These are phyloP conservation scores for Shargacucullia verbasci DNA, from an alignment of 2,888 invertebrate species.

Conservation along the genomic window DNA sequence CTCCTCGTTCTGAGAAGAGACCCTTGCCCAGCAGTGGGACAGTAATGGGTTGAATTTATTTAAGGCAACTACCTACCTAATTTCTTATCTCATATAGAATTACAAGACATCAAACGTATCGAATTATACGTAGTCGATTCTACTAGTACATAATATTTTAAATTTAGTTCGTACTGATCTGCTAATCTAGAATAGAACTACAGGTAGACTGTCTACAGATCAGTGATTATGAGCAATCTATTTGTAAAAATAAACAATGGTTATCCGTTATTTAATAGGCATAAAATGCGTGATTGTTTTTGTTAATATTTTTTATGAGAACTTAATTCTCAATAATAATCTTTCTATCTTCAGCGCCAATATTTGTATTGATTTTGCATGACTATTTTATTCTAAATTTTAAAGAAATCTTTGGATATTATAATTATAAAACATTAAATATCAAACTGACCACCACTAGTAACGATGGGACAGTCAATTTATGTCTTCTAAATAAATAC, in stretches of 20 bases:
- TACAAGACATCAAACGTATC: too few species aligned
- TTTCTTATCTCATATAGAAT: too few species aligned
- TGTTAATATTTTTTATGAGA: conserved; percentile 68
- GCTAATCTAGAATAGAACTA: conserved; percentile 30
- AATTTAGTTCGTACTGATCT: too few species aligned
- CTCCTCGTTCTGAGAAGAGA: too few species aligned
- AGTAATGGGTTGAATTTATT: too few species aligned
- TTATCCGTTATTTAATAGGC: conserved; percentile 60
- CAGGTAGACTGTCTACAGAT: neutral
- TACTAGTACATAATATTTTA: too few species aligned
- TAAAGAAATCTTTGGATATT: conserved; percentile 5
- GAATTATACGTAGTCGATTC: too few species aligned
- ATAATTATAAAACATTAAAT: conserved; percentile 21
- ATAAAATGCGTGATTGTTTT: conserved; percentile 74
- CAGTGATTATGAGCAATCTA: conserved; percentile 7
- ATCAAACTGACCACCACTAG: neutral
- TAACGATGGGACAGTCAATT: conserved; percentile 1
- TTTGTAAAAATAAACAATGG: conserved; percentile 15
- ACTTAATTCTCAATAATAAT: conserved; percentile 72
- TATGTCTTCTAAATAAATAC: neutral
- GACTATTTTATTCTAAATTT: conserved; percentile 18
- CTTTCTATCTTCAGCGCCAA: conserved; percentile 25
- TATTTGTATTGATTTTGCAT: conserved; percentile 31
- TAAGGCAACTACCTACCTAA: too few species aligned
- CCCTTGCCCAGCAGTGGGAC: too few species aligned